Evolutionary conservation across 2,113 vertebrate genomes (phyloP).

Genomic region (Apistogramma diplotaenia): DNA sequence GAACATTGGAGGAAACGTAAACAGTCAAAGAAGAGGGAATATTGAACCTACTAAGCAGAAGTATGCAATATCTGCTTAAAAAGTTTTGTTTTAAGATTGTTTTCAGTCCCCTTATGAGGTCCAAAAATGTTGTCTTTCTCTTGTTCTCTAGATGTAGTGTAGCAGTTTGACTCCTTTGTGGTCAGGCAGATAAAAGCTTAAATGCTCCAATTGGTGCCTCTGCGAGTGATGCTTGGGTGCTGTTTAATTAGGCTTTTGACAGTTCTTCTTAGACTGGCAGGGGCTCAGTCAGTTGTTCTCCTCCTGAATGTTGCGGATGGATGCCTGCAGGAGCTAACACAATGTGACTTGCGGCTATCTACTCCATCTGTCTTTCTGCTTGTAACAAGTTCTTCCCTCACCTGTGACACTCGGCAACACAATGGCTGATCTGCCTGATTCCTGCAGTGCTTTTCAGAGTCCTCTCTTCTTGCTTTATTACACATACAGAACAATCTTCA

Average conservation of each 20-base stretch:
- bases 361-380: conserved; percentile 14
- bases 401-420: conserved; percentile 28
- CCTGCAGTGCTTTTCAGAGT: conserved; percentile 42
- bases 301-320: not conserved
- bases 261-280: conserved; percentile 19
- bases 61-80: not conserved
- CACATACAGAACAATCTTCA: conserved; percentile 59
- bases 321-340: conserved; percentile 25
- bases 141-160: not conserved
- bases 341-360: conserved; percentile 12
- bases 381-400: conserved; percentile 30
- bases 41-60: not conserved
- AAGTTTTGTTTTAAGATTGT: not conserved
- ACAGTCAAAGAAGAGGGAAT: not conserved
- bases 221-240: not conserved
- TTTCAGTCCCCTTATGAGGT: not conserved
- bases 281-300: conserved; percentile 23
- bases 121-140: not conserved
- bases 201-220: conserved; percentile 3
- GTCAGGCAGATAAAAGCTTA: conserved; percentile 1
- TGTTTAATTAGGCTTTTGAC: conserved; percentile 35
- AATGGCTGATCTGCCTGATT: conserved; percentile 13
- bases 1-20: not conserved
- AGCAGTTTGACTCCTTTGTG: not conserved
- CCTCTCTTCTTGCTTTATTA: conserved; percentile 57